A percentile compares a stretch with the other conserved stretches of the same genome.
Conservation (phyloP, 2,888 invertebrate species). For the Patella caerulea region DNA sequence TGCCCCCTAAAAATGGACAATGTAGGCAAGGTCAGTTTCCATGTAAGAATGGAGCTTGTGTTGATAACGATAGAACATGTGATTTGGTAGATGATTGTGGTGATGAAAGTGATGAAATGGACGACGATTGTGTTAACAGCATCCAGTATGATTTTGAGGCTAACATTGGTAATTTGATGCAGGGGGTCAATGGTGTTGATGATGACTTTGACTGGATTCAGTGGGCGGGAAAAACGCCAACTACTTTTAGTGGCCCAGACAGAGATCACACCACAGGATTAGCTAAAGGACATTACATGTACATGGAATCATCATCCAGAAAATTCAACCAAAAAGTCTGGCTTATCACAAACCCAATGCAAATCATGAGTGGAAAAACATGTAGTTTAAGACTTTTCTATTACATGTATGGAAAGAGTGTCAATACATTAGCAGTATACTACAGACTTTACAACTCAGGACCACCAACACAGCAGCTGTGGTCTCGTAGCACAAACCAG, state of each 20-base stretch:
- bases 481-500: conserved; percentile 45
- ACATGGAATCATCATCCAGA: conserved; percentile 54
- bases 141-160: conserved; percentile 56
- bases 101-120: conserved; percentile 56
- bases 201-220: conserved; percentile 62
- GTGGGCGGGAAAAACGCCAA: conserved; percentile 33
- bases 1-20: conserved; percentile 36
- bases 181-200: conserved; percentile 46
- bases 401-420: conserved; percentile 59
- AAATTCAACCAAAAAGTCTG: conserved; percentile 52
- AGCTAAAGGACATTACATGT: conserved; percentile 54
- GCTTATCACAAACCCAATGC: conserved; percentile 51
- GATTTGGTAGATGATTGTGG: conserved; percentile 62
- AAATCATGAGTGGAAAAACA: conserved; percentile 31
- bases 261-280: conserved; percentile 59
- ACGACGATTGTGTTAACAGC: conserved; percentile 43
- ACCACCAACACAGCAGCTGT: conserved; percentile 45
- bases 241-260: conserved; percentile 50
- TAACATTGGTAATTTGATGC: conserved; percentile 44
- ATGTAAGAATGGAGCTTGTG: conserved; percentile 61
- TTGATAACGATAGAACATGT: conserved; percentile 47
- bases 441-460: conserved; percentile 55
- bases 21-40: conserved; percentile 45
- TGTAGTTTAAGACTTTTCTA: conserved; percentile 58
- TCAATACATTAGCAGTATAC: conserved; percentile 52